Evolutionary conservation across 2,888 invertebrate genomes (phyloP).

Genomic region (Tuberolachnus salignus): DNA sequence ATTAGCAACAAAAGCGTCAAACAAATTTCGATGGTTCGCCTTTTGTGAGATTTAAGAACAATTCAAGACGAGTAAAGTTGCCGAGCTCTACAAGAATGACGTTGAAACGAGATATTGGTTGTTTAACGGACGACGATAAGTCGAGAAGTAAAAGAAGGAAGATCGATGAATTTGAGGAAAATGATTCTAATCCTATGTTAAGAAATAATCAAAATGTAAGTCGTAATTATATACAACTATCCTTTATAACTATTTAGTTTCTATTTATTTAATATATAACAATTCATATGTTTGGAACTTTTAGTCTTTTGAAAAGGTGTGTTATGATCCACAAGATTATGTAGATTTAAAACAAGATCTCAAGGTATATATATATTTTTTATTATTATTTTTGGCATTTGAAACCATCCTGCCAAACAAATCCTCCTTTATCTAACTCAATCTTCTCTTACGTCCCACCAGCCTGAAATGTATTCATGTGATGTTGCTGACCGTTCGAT

Average conservation of each 20-base stretch:
- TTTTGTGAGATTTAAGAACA: slow-evolving; percentile 46
- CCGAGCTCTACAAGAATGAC: slow-evolving; percentile 18
- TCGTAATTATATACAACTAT: no score
- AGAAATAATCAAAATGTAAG: slow-evolving; percentile 49
- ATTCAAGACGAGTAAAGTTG: slow-evolving; percentile 24
- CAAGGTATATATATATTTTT: slow-evolving; percentile 26
- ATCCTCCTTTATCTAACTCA: no score
- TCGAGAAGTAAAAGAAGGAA: slow-evolving; percentile 47
- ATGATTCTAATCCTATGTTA: slow-evolving; percentile 11
- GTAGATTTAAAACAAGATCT: slow-evolving; percentile 37
- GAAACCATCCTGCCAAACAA: no score
- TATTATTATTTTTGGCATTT: background rate
- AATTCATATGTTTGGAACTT: background rate
- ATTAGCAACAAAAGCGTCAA: slow-evolving; percentile 23
- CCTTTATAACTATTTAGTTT: no score
- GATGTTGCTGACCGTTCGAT: slow-evolving; percentile 29
- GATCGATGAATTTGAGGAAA: slow-evolving; percentile 47
- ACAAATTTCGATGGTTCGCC: slow-evolving; percentile 13
- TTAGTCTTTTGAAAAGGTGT: slow-evolving; percentile 52
- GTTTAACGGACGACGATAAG: slow-evolving; percentile 45
- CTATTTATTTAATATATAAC: no score
- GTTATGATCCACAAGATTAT: slow-evolving; percentile 48
- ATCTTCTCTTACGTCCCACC: no score
- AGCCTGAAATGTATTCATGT: slow-evolving; percentile 47
- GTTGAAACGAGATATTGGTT: slow-evolving; percentile 43